phyloP scores from a whole-genome alignment of 2,113 vertebrate genomes.

The Oxyura jamaicensis region DNA sequence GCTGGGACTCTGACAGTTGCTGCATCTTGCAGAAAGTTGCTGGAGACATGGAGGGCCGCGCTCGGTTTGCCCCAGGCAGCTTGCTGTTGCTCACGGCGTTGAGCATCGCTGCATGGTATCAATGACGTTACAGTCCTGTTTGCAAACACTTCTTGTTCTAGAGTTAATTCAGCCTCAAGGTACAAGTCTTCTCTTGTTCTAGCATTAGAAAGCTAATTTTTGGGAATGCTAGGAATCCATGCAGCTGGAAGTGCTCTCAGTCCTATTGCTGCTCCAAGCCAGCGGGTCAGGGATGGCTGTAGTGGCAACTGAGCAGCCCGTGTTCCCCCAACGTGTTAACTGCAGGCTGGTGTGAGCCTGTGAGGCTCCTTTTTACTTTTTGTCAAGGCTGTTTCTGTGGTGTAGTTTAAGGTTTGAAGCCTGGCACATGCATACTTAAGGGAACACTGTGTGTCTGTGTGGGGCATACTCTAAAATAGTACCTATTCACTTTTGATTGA shows the following conservation, averaged over 20 bases:
- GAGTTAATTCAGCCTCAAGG: not conserved
- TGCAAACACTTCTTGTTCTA: not conserved
- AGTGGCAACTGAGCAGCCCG: not conserved
- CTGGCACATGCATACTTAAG: rapidly evolving
- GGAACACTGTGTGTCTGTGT: not conserved
- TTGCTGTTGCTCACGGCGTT: not conserved
- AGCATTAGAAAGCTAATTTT: not conserved
- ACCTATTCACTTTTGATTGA: not conserved
- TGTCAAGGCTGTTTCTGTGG: not conserved
- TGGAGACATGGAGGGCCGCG: not conserved
- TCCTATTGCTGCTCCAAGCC: not conserved
- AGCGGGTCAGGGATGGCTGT: not conserved
- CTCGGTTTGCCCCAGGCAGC: not conserved
- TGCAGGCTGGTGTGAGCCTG: not conserved
- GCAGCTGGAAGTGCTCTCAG: not conserved
- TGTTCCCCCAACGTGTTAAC: not conserved
- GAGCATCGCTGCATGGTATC: not conserved
- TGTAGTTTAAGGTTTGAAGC: not conserved
- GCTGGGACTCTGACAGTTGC: not conserved
- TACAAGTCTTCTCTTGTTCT: conserved; percentile 6
- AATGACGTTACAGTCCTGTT: not conserved
- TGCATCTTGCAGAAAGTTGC: not conserved
- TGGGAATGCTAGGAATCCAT: conserved; percentile 6
- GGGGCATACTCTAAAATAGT: not conserved
- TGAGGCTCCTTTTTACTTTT: not conserved